These are phyloP conservation scores for Melanotaenia maccullochi DNA, from an alignment of 2,797 vertebrate genomes.

Conservation along the genomic window DNA sequence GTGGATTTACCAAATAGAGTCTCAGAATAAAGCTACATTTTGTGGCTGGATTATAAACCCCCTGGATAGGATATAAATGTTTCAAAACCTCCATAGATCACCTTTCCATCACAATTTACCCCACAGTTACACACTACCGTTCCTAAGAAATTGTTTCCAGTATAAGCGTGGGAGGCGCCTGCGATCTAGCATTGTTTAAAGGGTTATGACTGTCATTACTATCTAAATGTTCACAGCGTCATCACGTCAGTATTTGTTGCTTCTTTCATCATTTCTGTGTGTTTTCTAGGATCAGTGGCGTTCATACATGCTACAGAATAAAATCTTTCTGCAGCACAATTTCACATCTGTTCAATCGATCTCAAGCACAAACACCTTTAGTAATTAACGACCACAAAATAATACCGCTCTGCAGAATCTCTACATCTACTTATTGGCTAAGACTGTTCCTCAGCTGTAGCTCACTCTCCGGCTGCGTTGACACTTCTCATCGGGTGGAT, in stretches of 20 bases:
- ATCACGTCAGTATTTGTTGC: not conserved
- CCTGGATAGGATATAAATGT: too few relatives aligned
- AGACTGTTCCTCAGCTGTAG: too few relatives aligned
- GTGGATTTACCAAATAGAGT: too few relatives aligned
- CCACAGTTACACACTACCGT: too few relatives aligned
- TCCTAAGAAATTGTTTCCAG: conserved; percentile 4
- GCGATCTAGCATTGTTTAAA: too few relatives aligned
- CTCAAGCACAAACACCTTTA: not conserved
- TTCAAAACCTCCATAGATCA: too few relatives aligned
- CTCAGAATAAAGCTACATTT: too few relatives aligned
- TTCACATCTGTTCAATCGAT: not conserved
- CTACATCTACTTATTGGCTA: too few relatives aligned
- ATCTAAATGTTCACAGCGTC: conserved; percentile 20
- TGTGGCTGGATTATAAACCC: too few relatives aligned
- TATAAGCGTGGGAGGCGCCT: not conserved
- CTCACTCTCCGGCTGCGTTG: not conserved
- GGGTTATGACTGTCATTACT: too few relatives aligned
- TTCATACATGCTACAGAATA: not conserved
- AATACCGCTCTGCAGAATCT: not conserved
- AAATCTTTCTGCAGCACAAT: not conserved
- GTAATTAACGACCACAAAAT: not conserved
- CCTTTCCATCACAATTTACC: too few relatives aligned
- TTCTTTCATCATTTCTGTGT: not conserved
- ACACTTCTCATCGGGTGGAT: conserved; percentile 23
- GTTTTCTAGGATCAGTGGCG: not conserved